Conservation (phyloP, 2,888 invertebrate species). For the Psococerastis gibbosa region DNA sequence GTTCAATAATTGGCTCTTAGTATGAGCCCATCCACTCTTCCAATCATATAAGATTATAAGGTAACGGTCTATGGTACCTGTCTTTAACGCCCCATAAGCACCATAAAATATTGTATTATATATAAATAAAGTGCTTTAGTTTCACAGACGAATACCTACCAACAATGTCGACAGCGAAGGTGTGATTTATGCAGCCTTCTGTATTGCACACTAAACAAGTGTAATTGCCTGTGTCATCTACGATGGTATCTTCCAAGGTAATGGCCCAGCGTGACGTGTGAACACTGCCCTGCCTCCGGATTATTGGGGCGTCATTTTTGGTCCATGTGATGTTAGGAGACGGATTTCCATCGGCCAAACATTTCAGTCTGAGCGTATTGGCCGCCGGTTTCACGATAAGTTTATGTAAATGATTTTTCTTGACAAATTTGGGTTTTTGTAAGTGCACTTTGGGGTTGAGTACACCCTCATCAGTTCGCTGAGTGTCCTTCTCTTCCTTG, state of each 20-base stretch:
- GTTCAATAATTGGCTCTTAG: no score
- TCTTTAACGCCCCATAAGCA: no score
- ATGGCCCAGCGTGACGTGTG: conserved; percentile 54
- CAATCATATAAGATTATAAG: no score
- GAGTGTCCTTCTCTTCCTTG: background rate
- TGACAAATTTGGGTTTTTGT: conserved; percentile 28
- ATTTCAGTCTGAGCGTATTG: conserved; percentile 49
- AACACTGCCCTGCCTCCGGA: conserved; percentile 42
- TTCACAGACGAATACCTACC: conserved; percentile 41
- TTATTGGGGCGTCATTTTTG: conserved; percentile 45
- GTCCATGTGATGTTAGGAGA: conserved; percentile 73
- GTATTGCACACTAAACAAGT: conserved; percentile 72
- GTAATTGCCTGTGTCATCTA: conserved; percentile 71
- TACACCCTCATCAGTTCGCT: conserved; percentile 14
- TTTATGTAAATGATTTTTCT: conserved; percentile 28
- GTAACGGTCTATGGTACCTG: no score
- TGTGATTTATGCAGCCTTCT: conserved; percentile 56
- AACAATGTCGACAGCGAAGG: conserved; percentile 46
- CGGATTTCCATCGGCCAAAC: conserved; percentile 56
- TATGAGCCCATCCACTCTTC: no score
- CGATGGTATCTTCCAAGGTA: conserved; percentile 59
- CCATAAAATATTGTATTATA: no score
- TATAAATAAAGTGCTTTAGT: no score
- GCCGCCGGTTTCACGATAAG: conserved; percentile 55
- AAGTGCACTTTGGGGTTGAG: conserved; percentile 28